Evolutionary conservation across 2,888 invertebrate species (phyloP), one percentile per base, ranked within the genome.

Genomic region (Branchipolynoe longqiensis): DNA sequence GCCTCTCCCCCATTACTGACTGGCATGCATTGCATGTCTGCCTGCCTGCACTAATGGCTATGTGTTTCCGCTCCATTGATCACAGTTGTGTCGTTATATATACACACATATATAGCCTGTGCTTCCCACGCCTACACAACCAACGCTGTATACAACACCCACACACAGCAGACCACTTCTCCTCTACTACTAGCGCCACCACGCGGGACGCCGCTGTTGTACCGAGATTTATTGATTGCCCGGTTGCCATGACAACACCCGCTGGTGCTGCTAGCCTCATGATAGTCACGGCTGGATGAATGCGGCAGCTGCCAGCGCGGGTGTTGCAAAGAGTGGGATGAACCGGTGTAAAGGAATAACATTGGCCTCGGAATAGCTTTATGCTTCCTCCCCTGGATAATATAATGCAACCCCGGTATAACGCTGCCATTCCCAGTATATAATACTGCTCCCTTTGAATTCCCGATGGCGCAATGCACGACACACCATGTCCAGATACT

Each of bases 221-320:
- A 2, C 62, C 62, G 69, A 33, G 33, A 69, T 38, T 18, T 69
- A 69, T 69, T n/a, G 69, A 69, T 69, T 69, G 36, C 69, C 38
- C 36, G 36, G 69, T 69, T 69, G 36, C 69, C 69, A 69, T 69
- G 69, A 38, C 69, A 69, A 69, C 38, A 28, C 22, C 38, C 22
- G 3, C 22, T 22, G 69, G 22, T 22, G 3, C 22, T 22, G 69
- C 38, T 22, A 4, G 33, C 36, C 69, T 36, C 33, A 12, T 69
- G 69, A 4, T 18, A 14, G 69, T 38, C 69, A 69, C 38, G 69
- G 4, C 1, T 69, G 69, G 31, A 3, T 62, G 62, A 14, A 14
- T 62, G 14, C 18, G 48, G 8, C 8, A 12, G 48, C 48, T 12
- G 48, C 48, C 48, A 62, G 22, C 8, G 31, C 8, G 62, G 28